Conservation (phyloP, 2,797 vertebrate species). For the Gobionotothen gibberifrons region DNA sequence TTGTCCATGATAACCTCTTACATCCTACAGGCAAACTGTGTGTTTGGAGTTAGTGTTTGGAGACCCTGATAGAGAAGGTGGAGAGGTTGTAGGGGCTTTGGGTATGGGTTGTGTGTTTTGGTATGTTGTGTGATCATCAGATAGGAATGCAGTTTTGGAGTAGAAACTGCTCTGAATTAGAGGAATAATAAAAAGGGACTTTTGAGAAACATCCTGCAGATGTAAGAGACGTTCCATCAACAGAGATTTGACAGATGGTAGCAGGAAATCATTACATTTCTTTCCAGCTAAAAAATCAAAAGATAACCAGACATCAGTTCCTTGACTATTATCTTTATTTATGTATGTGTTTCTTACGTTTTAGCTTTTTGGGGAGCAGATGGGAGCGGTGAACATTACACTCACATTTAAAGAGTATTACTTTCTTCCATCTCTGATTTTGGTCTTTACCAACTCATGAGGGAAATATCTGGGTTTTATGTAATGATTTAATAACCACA, state of each 20-base stretch:
- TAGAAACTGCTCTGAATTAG: neutral
- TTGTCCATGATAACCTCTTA: slow-evolving; percentile 25
- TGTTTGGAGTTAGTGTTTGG: slow-evolving; percentile 1
- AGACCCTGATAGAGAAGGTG: slow-evolving; percentile 8
- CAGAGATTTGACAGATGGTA: slow-evolving; percentile 5
- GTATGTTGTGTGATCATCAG: neutral
- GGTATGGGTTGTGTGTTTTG: neutral
- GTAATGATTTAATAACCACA: neutral
- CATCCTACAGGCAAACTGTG: slow-evolving; percentile 19
- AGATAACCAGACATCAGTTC: slow-evolving; percentile 1
- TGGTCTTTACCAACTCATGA: neutral
- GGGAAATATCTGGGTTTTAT: neutral
- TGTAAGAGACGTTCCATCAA: neutral
- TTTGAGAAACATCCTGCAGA: neutral
- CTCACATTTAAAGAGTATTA: neutral
- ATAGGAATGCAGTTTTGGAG: neutral
- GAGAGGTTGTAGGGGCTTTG: neutral
- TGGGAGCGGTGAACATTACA: neutral
- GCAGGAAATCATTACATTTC: neutral
- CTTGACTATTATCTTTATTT: neutral
- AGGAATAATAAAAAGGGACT: neutral
- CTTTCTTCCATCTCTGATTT: too few relatives aligned
- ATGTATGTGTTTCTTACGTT: slow-evolving; percentile 2
- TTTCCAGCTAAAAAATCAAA: neutral
- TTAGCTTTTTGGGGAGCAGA: neutral